Percentiles rank a stretch among this genome's conserved stretches.
Evolutionary conservation across 2,888 invertebrate genomes (phyloP).

Genomic region (Ganaspis brasiliensis): DNA sequence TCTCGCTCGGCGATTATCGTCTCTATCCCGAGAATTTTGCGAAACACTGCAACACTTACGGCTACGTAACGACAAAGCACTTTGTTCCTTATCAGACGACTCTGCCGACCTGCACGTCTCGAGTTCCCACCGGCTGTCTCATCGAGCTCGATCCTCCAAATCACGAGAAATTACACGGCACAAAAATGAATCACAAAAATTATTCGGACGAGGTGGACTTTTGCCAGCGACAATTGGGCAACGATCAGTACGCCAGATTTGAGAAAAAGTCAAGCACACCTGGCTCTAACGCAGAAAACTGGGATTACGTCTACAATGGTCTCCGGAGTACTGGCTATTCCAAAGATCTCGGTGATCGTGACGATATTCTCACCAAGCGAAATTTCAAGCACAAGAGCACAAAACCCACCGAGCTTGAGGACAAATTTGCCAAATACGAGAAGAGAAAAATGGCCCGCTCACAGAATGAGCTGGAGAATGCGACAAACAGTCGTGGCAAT

Average conservation of each 20-base stretch:
- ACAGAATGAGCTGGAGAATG: conserved; percentile 41
- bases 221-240: conserved; percentile 55
- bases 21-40: conserved; percentile 61
- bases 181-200: conserved; percentile 51
- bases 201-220: conserved; percentile 70
- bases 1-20: conserved; percentile 53
- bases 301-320: conserved; percentile 91
- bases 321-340: conserved; percentile 88
- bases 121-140: conserved; percentile 86
- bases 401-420: conserved; percentile 61
- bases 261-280: conserved; percentile 63
- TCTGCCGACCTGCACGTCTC: conserved; percentile 62
- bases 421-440: conserved; percentile 61
- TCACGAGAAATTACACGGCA: conserved; percentile 67
- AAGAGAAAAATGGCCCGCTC: conserved; percentile 54
- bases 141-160: conserved; percentile 84
- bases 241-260: conserved; percentile 64
- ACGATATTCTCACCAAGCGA: conserved; percentile 82
- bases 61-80: conserved; percentile 46
- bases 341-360: conserved; percentile 85
- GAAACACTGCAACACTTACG: conserved; percentile 63
- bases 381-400: conserved; percentile 56
- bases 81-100: conserved; percentile 71
- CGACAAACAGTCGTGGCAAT: conserved; percentile 61
- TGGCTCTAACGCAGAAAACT: conserved; percentile 82